These are phyloP conservation scores for Eupithecia abbreviata DNA, from an alignment of 2,888 invertebrate genomes.

Conservation along the genomic window DNA sequence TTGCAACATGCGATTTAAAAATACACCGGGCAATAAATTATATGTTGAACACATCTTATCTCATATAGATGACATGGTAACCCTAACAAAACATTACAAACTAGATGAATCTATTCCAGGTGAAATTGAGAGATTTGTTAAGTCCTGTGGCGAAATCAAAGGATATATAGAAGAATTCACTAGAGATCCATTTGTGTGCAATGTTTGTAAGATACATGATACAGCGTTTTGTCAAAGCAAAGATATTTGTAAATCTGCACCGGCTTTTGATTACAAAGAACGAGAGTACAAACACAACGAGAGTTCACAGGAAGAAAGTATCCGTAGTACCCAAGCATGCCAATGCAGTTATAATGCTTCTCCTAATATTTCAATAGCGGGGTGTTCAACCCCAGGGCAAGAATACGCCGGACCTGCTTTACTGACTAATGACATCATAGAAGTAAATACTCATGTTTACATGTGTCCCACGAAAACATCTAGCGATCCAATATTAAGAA, in stretches of 20 bases:
- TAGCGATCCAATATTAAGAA: neutral
- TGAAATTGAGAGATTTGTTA: conserved; percentile 46
- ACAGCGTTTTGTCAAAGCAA: neutral
- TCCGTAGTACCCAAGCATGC: neutral
- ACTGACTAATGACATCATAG: neutral
- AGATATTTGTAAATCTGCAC: neutral
- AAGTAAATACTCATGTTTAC: neutral
- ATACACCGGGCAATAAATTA: conserved; percentile 19
- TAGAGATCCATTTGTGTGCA: conserved; percentile 37
- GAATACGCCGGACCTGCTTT: neutral
- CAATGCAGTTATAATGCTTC: neutral
- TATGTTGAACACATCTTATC: conserved; percentile 38
- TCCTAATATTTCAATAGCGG: neutral
- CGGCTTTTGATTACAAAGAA: neutral
- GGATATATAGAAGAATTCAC: conserved; percentile 42
- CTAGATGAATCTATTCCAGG: conserved; percentile 34
- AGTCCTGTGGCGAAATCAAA: conserved; percentile 45
- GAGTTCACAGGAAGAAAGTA: too few species aligned
- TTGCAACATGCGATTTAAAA: conserved; percentile 23
- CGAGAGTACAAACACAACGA: neutral
- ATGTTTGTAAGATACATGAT: conserved; percentile 27
- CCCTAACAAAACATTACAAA: conserved; percentile 41
- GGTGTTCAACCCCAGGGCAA: neutral
- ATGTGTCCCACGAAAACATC: neutral
- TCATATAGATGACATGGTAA: conserved; percentile 48